Conservation (phyloP, 2,888 invertebrate species). For the Cataglyphis rosenhaueri region DNA sequence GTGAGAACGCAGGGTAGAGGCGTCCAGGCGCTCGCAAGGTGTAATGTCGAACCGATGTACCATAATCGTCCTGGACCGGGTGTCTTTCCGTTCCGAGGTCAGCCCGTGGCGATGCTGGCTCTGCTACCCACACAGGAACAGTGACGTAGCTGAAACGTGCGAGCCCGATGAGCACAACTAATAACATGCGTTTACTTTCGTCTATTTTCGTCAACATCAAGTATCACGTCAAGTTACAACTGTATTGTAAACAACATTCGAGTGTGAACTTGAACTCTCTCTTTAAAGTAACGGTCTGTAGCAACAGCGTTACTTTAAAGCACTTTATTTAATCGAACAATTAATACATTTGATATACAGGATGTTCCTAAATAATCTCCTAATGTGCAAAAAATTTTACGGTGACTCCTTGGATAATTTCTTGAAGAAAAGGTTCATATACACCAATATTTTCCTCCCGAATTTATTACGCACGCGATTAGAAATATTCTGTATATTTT, state of each 20-base stretch:
- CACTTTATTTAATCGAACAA: no score
- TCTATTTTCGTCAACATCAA: constrained; percentile 16
- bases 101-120: constrained; percentile 45
- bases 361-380: not conserved
- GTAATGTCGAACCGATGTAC: constrained; percentile 72
- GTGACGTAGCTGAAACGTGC: constrained; percentile 45
- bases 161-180: constrained; percentile 20
- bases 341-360: no score
- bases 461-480: no score
- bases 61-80: constrained; percentile 71
- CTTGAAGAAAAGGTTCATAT: no score
- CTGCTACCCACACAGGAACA: constrained; percentile 65
- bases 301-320: not conserved
- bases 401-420: not conserved
- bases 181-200: not conserved
- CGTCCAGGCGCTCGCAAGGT: constrained; percentile 69
- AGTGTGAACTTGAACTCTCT: not conserved
- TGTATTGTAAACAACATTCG: constrained; percentile 17
- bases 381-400: no score
- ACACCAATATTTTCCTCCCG: no score
- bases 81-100: constrained; percentile 66
- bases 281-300: constrained; percentile 5
- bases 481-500: no score
- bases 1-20: constrained; percentile 18
- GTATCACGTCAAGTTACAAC: constrained; percentile 12